Evolutionary conservation across 2,113 vertebrate species (phyloP).

Genomic region (Tachysurus vachellii): DNA sequence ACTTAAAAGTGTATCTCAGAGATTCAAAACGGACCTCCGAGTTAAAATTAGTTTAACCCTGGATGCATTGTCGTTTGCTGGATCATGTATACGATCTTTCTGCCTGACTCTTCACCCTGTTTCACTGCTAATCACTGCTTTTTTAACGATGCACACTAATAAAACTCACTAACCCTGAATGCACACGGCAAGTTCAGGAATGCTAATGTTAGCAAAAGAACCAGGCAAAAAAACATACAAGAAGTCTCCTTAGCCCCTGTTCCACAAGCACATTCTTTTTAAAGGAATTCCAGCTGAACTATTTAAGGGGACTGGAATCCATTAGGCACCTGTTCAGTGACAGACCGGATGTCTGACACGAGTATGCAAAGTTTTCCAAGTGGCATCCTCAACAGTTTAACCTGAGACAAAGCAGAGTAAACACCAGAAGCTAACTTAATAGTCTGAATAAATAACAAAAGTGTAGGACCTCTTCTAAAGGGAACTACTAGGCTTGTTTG

Average conservation of each 20-base stretch:
- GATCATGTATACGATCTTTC: not conserved
- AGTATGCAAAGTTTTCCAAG: constrained; percentile 21
- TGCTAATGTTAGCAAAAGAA: constrained; percentile 7
- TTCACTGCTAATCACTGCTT: not conserved
- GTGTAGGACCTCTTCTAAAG: too few species aligned
- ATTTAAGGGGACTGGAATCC: constrained; percentile 38
- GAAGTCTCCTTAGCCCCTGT: not conserved
- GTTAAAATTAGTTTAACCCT: not conserved
- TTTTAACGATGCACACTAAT: not conserved
- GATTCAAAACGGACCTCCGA: not conserved
- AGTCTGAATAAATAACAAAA: not conserved
- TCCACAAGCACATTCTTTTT: constrained; percentile 17
- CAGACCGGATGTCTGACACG: constrained; percentile 3
- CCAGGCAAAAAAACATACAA: not conserved
- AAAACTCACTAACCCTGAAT: too few species aligned
- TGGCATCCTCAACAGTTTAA: not conserved
- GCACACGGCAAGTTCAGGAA: not conserved
- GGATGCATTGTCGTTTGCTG: not conserved
- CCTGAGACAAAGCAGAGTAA: not conserved
- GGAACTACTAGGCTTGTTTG: not conserved
- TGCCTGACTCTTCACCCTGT: not conserved
- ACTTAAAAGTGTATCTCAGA: not conserved
- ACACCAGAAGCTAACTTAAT: not conserved
- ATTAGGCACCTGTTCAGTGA: constrained; percentile 43
- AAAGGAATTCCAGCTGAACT: constrained; percentile 41